phyloP scores from a whole-genome alignment of 2,888 invertebrate species.

The Sycophila texana region DNA sequence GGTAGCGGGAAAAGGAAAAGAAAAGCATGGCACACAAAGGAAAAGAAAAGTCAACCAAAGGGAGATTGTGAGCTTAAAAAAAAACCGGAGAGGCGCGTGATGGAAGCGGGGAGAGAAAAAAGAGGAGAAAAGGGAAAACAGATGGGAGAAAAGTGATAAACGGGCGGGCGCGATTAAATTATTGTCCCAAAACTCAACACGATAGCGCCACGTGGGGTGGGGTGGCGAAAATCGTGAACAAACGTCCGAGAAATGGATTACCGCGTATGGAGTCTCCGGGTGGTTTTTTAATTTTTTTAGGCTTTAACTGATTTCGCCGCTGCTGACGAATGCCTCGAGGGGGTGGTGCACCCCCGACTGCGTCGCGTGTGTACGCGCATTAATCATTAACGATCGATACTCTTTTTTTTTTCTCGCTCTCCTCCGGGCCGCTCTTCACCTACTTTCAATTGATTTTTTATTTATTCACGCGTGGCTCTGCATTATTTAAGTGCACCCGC shows the following conservation, averaged over 20 bases:
- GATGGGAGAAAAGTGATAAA: slow-evolving; percentile 29
- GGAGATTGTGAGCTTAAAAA: neutral
- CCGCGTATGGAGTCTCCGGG: neutral
- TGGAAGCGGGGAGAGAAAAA: neutral
- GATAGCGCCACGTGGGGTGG: neutral
- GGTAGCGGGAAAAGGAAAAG: neutral
- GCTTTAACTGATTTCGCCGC: slow-evolving; percentile 5
- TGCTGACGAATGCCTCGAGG: neutral
- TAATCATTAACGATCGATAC: slow-evolving; percentile 28
- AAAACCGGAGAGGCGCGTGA: neutral
- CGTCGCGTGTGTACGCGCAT: slow-evolving; percentile 17
- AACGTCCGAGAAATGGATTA: slow-evolving; percentile 19
- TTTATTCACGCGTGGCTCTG: slow-evolving; percentile 24
- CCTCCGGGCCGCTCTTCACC: neutral
- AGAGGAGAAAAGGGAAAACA: neutral
- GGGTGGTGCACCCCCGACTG: neutral
- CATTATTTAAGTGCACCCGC: slow-evolving; percentile 21
- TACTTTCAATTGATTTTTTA: slow-evolving; percentile 34
- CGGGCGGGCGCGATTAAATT: slow-evolving; percentile 23
- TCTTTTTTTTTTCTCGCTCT: neutral
- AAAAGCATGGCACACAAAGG: neutral
- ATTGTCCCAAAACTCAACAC: slow-evolving; percentile 24
- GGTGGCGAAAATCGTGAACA: slow-evolving; percentile 19
- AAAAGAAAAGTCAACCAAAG: neutral
- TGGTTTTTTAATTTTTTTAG: slow-evolving; percentile 31